phyloP scores from a whole-genome alignment of 2,888 invertebrate genomes.

The Melanargia galathea region DNA sequence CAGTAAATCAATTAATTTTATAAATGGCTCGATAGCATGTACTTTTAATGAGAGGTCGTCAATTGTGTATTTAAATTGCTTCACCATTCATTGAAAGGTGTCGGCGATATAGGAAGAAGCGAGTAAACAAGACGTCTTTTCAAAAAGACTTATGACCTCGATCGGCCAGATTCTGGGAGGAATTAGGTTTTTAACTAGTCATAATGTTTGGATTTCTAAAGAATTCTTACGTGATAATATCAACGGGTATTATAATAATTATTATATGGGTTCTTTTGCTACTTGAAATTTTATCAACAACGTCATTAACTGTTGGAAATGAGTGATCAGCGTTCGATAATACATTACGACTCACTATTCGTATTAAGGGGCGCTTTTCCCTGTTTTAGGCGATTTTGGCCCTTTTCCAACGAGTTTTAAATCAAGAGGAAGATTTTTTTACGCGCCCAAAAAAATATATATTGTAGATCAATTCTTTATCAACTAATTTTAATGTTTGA shows the following conservation, averaged over 20 bases:
- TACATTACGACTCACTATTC: neutral
- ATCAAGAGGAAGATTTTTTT: no score
- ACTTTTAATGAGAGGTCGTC: constrained; percentile 59
- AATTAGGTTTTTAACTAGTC: constrained; percentile 27
- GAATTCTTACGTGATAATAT: constrained; percentile 26
- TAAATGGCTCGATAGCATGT: constrained; percentile 52
- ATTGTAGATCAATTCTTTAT: no score
- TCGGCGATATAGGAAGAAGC: constrained; percentile 47
- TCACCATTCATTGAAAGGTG: constrained; percentile 53
- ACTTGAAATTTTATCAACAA: neutral
- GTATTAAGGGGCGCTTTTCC: no score
- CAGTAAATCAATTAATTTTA: constrained; percentile 57
- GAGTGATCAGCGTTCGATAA: neutral
- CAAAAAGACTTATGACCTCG: constrained; percentile 47
- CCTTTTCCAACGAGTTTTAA: no score
- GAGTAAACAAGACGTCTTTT: constrained; percentile 47
- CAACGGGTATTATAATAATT: constrained; percentile 1
- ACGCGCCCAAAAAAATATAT: no score
- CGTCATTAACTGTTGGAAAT: constrained; percentile 8
- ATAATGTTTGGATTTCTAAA: constrained; percentile 28
- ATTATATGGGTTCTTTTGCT: neutral
- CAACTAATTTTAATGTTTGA: no score
- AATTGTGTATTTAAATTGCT: constrained; percentile 58
- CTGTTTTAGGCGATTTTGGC: no score
- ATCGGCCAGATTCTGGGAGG: constrained; percentile 34